Evolutionary conservation across 2,113 vertebrate genomes (phyloP).

Genomic region (Mohoua ochrocephala): DNA sequence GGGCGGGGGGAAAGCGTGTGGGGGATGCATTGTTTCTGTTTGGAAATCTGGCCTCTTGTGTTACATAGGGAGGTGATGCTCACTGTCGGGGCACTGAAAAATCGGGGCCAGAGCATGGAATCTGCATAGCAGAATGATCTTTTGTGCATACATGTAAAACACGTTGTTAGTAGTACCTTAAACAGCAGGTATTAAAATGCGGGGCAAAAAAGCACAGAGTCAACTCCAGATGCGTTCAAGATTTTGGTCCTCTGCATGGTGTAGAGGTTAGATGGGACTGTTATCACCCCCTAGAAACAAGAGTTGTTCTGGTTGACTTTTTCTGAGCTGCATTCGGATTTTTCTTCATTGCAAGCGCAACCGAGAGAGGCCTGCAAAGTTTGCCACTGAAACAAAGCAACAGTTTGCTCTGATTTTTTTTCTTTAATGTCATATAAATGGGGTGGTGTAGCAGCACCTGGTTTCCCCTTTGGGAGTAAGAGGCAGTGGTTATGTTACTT

Average conservation of each 20-base stretch:
- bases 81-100: neutral
- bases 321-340: neutral
- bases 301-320: neutral
- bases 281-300: neutral
- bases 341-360: neutral
- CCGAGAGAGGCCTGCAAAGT: neutral
- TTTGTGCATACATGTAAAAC: neutral
- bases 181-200: neutral
- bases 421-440: neutral
- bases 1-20: accelerated
- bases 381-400: conserved; percentile 5
- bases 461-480: neutral
- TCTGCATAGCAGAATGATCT: neutral
- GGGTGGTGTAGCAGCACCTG: neutral
- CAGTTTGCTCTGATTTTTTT: neutral
- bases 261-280: neutral
- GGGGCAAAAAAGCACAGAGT: neutral
- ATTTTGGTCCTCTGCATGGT: neutral
- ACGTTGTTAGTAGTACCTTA: neutral
- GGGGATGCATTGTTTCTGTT: neutral
- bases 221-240: neutral
- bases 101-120: neutral
- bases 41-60: neutral
- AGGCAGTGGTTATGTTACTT: neutral
- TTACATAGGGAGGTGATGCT: neutral